These are phyloP conservation scores for Mormyrus iriodes DNA, from an alignment of 2,113 vertebrate genomes.

Conservation along the genomic window DNA sequence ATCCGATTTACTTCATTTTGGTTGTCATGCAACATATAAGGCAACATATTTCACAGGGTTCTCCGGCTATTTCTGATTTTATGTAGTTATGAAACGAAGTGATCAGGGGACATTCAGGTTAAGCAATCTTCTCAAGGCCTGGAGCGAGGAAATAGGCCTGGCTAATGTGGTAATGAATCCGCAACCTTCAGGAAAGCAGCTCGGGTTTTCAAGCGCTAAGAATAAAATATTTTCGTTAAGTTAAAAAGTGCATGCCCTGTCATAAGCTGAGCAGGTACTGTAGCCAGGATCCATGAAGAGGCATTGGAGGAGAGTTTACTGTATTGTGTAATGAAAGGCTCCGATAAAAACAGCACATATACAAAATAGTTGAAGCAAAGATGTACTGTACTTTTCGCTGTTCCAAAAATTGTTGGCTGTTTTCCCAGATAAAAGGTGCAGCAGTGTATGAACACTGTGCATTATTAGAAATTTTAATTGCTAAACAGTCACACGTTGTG, in stretches of 20 bases:
- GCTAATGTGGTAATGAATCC: background rate
- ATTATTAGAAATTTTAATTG: background rate
- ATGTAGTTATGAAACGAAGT: background rate
- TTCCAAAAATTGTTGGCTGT: background rate
- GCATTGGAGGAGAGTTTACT: background rate
- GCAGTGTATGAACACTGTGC: background rate
- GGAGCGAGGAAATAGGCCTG: background rate
- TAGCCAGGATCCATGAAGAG: background rate
- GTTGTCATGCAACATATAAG: background rate
- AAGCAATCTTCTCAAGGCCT: background rate
- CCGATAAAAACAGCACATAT: background rate
- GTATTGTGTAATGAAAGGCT: background rate
- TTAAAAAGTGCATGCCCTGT: background rate
- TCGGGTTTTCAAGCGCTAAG: background rate
- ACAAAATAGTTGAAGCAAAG: background rate
- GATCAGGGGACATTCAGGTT: background rate
- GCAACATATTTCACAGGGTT: background rate
- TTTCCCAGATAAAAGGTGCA: slow-evolving; percentile 2
- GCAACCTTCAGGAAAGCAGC: background rate
- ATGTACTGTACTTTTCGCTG: background rate
- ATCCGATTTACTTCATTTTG: background rate
- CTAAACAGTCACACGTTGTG: background rate
- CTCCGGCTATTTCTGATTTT: background rate
- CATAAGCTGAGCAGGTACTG: background rate
- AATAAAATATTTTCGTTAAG: background rate